Evolutionary conservation across 2,888 invertebrate genomes (phyloP), one percentile per base, ranked within the genome.

Genomic region (Molorchus minor): DNA sequence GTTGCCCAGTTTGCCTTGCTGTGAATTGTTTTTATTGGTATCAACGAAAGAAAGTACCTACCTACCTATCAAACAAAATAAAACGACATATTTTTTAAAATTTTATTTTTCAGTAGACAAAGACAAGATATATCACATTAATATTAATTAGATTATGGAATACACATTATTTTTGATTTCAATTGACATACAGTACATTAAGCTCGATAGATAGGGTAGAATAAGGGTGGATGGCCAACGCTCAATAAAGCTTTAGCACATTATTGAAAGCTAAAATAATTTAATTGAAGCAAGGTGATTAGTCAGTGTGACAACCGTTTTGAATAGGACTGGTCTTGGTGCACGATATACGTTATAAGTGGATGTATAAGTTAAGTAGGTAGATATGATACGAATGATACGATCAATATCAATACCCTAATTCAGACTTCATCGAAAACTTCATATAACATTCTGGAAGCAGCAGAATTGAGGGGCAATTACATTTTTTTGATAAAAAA

Each of bases 111-210:
- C 25, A 64, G 67, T 64, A 71, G 70, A 70, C 71, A 72, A 71
- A 71, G 68, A 72, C 70, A 70, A 68, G 65, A 62, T 70, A 70
- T 72, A 71, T 72, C 72, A 72, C 71, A 72, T 72, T 71, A 68
- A 25, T 25, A n/a, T n/a, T n/a, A 25, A 72, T 65, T 71, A 71
- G 65, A 68, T 65, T 67, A 68, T 56, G 67, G 67, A 69, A 71
- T 71, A 73, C 66, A 69, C 66, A 69, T 61, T 60, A 57, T 60
- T 64, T 67, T 70, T 73, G 73, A 77, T 76, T 79, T 75, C 72
- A 80, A 80, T 80, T 80, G 80, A 80, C 80, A 79, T 79, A 76
- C 72, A 79, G 78, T 77, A 79, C 78, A 79, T 74, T 79, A 80
- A 80, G 80, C 80, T 80, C 79, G 76, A 75, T 74, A 75, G 74